Base-by-base conservation (phyloP, 2,113 vertebrate genomes). In the Colossoma macropomum region DNA sequence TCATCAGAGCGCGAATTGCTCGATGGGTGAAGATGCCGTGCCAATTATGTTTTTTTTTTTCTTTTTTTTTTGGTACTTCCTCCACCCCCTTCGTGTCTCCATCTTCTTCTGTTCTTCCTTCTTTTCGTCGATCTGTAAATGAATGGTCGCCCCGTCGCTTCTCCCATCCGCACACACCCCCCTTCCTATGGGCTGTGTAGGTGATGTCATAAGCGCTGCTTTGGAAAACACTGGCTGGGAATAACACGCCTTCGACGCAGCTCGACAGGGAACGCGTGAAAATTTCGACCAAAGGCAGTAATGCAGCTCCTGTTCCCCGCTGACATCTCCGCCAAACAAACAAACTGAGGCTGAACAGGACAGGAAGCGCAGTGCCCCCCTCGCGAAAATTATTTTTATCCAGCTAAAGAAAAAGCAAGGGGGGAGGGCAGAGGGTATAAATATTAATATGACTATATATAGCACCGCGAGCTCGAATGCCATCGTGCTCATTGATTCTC, bases 401-500 rank as follows among this genome's bases (percentile, higher is more conserved):
- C 16, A 30, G 83, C 82, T 59, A 59, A 0, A 6, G 28, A 63
- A 21, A 34, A 30, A 79, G 21, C 5, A 21, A 48, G 19, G 83
- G 56, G 79, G 83, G 76, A 68, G 83, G 65, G 54, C 54, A n/a
- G 59, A 16, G 73, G 89, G 81, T 88, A 89, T 93, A 86, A 89
- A 91, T 91, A 93, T 93, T 92, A 92, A 92, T 88, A 91, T 84
- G 84, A 86, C 91, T 94, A 95, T 90, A 93, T 92, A 92, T 95
- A 94, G 93, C 89, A 86, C 73, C 56, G 76, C 70, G 59, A 89
- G 63, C 60, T 74, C 80, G 89, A 89, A 91, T 91, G 89, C 82
- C 84, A 75, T 87, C 81, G 59, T 69, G 82, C 56, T 82, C 84
- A 79, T 70, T 86, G 80, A 78, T 75, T 9, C 32, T 72, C 81